phyloP scores from a whole-genome alignment of 30 jellyfish, hydroid and myxozoan species.

The Catostylus mosaicus region DNA sequence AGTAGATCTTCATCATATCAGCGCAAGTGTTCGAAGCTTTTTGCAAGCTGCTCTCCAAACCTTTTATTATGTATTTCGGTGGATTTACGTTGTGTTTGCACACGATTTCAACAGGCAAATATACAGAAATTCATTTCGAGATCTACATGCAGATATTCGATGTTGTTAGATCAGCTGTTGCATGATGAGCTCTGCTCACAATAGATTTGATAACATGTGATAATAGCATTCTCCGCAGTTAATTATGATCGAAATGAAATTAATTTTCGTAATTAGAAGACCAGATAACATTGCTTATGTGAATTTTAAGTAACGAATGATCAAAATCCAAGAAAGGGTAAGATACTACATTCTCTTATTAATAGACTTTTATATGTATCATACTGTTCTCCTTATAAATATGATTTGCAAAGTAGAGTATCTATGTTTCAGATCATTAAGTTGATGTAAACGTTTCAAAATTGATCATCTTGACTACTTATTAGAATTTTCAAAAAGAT shows the following conservation, averaged over 20 bases:
- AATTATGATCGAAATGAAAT: not conserved
- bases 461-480: too few species aligned
- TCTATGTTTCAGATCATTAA: too few species aligned
- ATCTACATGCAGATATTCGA: not conserved
- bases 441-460: too few species aligned
- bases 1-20: not conserved
- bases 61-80: not conserved
- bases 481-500: too few species aligned
- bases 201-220: not conserved
- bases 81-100: not conserved
- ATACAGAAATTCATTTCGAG: not conserved
- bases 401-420: too few species aligned
- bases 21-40: not conserved
- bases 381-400: too few species aligned
- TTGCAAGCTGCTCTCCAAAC: not conserved
- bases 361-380: too few species aligned
- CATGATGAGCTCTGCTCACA: not conserved
- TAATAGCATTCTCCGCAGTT: not conserved
- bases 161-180: not conserved
- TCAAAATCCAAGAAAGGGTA: too few species aligned
- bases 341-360: too few species aligned
- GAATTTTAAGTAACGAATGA: too few species aligned
- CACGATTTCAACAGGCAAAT: not conserved
- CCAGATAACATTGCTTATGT: too few species aligned
- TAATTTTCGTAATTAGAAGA: too few species aligned